Conservation (phyloP, 1,140 invertebrate genomes). For the Drosophila murphyi region DNA sequence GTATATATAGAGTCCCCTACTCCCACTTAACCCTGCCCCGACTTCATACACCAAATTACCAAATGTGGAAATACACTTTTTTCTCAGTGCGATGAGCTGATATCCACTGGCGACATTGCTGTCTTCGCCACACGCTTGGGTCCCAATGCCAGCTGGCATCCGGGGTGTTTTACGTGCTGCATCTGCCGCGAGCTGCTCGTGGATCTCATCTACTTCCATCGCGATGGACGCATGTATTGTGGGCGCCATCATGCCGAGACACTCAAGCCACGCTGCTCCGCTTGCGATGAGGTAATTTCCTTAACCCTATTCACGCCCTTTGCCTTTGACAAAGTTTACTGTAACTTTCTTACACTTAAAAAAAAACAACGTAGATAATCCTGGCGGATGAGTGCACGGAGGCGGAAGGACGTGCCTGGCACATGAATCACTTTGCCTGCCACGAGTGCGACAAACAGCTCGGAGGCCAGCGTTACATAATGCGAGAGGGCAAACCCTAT, state of each 20-base stretch:
- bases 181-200: constrained; percentile 97
- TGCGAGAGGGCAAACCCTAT: constrained; percentile 96
- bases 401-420: constrained; percentile 98
- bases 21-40: neutral
- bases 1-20: constrained; percentile 68
- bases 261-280: constrained; percentile 97
- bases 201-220: constrained; percentile 98
- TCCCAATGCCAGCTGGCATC: constrained; percentile 94
- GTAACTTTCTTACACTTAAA: neutral
- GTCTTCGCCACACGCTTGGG: constrained; percentile 93
- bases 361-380: constrained; percentile 90
- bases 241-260: constrained; percentile 99
- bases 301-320: too few relatives aligned
- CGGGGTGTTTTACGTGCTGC: constrained; percentile 96
- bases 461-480: constrained; percentile 98
- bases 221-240: constrained; percentile 95
- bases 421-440: constrained; percentile 99
- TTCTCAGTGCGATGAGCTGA: constrained; percentile 92
- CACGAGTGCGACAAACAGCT: constrained; percentile 97
- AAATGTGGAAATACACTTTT: neutral
- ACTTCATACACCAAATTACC: neutral
- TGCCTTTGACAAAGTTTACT: neutral
- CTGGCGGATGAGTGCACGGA: constrained; percentile 99
- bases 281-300: constrained; percentile 96
- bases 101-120: constrained; percentile 94